Conservation (phyloP, 2,797 vertebrate genomes). For the Emydoidea blandingii region DNA sequence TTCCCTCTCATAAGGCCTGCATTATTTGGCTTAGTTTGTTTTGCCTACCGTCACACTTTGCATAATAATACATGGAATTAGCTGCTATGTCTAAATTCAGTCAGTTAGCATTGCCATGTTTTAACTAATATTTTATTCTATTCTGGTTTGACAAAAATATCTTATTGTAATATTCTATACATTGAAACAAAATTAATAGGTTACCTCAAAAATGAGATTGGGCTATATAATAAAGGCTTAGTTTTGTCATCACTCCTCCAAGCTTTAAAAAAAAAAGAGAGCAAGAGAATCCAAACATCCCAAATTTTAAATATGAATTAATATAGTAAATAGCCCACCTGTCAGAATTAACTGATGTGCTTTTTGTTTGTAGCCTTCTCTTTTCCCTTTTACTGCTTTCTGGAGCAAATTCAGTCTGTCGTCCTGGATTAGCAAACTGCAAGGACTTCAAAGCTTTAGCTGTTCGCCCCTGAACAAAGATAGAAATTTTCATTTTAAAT, state of each 20-base stretch:
- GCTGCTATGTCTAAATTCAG: neutral
- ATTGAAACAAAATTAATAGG: neutral
- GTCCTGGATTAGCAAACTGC: slow-evolving; percentile 87
- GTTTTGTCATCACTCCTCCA: neutral
- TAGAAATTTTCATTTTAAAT: slow-evolving; percentile 51
- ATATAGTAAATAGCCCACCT: slow-evolving; percentile 81
- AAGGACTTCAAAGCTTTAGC: slow-evolving; percentile 87
- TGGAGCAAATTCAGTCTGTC: slow-evolving; percentile 85
- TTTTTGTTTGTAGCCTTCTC: slow-evolving; percentile 85
- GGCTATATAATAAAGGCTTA: neutral
- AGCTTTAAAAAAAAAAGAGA: neutral
- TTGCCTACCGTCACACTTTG: neutral
- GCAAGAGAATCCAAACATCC: neutral
- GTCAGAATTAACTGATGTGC: slow-evolving; percentile 80
- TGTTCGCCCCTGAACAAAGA: slow-evolving; percentile 86
- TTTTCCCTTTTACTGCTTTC: slow-evolving; percentile 89
- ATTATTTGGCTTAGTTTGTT: neutral
- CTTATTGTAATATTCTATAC: neutral
- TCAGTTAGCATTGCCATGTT: neutral
- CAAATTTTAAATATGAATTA: neutral
- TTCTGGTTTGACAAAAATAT: neutral
- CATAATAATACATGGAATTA: neutral
- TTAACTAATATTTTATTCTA: neutral
- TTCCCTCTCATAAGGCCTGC: neutral
- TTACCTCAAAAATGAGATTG: neutral